Conservation (phyloP, 92 coral and sea anemone genomes). For the Epizoanthus rinbou region DNA sequence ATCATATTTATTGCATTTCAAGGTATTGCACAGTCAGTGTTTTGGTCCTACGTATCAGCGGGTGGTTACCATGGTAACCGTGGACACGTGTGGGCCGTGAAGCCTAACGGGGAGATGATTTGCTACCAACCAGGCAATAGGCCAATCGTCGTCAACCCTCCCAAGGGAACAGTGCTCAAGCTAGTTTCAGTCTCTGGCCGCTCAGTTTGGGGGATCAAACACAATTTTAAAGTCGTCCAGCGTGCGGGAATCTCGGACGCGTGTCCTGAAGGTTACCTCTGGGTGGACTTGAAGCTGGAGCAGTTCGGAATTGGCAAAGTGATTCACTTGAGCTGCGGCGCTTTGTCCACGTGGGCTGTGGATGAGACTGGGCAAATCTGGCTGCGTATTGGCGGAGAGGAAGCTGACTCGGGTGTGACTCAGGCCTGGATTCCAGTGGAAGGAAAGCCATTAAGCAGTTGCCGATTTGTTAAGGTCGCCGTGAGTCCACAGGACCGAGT, state of each 20-base stretch:
- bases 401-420: slow-evolving; percentile 62
- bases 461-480: slow-evolving; percentile 79
- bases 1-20: neutral
- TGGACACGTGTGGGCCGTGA: slow-evolving; percentile 87
- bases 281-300: slow-evolving; percentile 71
- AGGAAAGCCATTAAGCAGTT: slow-evolving; percentile 63
- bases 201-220: slow-evolving; percentile 88
- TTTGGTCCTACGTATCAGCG: slow-evolving; percentile 88
- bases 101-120: slow-evolving; percentile 93
- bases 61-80: slow-evolving; percentile 60
- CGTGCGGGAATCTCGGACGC: slow-evolving; percentile 78
- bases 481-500: slow-evolving; percentile 88
- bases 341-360: slow-evolving; percentile 95
- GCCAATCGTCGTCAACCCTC: slow-evolving; percentile 71
- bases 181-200: slow-evolving; percentile 77
- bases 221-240: slow-evolving; percentile 74
- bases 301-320: slow-evolving; percentile 76
- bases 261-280: slow-evolving; percentile 89
- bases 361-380: slow-evolving; percentile 81
- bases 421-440: slow-evolving; percentile 94
- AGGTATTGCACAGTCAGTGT: slow-evolving; percentile 90
- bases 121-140: slow-evolving; percentile 85
- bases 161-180: slow-evolving; percentile 64
- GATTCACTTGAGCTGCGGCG: slow-evolving; percentile 89
- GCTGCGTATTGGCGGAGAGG: slow-evolving; percentile 88